These are phyloP conservation scores for Manis crassicaudata DNA, from an alignment of 2,797 vertebrate species.

Conservation along the genomic window DNA sequence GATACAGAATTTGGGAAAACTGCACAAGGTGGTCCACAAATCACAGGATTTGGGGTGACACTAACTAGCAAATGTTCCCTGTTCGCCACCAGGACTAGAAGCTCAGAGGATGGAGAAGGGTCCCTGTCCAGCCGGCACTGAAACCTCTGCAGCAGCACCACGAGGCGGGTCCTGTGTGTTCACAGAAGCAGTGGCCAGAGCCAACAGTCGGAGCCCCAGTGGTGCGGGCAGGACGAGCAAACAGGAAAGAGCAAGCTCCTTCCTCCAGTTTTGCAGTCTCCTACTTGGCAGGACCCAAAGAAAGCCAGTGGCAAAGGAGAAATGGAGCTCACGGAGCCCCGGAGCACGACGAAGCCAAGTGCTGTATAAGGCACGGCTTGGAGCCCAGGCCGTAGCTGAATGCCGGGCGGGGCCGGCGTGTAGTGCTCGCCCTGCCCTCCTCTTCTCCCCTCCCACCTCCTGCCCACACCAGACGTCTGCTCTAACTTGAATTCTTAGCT, in stretches of 20 bases:
- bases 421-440: not conserved
- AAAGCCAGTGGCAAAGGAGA: not conserved
- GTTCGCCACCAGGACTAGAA: rapidly evolving
- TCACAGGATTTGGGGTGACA: not conserved
- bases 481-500: rapidly evolving
- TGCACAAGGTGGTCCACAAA: too few species aligned
- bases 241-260: too few species aligned
- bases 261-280: too few species aligned
- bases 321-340: too few species aligned
- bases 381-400: not conserved
- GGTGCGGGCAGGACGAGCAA: rapidly evolving
- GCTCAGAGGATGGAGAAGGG: rapidly evolving
- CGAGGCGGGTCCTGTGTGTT: too few species aligned
- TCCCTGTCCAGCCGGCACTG: rapidly evolving
- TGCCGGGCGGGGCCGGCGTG: rapidly evolving
- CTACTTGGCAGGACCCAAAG: rapidly evolving
- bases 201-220: not conserved
- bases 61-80: rapidly evolving
- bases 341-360: not conserved
- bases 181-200: not conserved
- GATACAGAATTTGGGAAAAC: not conserved
- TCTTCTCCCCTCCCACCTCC: rapidly evolving
- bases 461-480: rapidly evolving
- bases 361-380: rapidly evolving
- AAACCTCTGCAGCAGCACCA: rapidly evolving